Evolutionary conservation across 2,113 vertebrate species (phyloP).

Genomic region (Recurvirostra avosetta): DNA sequence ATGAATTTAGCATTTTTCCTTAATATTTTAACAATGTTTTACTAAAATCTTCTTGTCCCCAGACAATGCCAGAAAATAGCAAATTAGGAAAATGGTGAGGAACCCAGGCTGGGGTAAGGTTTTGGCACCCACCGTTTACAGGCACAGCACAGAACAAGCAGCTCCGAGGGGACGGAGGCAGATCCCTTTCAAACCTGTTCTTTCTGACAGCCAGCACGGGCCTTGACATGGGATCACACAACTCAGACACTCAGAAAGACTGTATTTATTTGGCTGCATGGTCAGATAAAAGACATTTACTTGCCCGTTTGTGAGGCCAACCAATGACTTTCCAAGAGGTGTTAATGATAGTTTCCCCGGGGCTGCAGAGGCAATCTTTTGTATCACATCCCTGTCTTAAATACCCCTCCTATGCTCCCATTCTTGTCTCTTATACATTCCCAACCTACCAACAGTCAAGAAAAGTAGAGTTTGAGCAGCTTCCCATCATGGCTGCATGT

Average conservation of each 20-base stretch:
- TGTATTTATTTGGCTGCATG: neutral
- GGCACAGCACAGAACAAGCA: neutral
- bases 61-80: neutral
- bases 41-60: neutral
- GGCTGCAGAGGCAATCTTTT: neutral
- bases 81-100: neutral
- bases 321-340: neutral
- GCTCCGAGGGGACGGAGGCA: neutral
- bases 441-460: no score
- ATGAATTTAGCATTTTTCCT: neutral
- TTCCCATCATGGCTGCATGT: neutral
- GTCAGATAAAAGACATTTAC: neutral
- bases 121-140: neutral
- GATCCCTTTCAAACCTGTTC: neutral
- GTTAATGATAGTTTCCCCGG: neutral
- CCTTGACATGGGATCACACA: neutral
- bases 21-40: neutral
- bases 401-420: rapidly evolving
- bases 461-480: neutral
- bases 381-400: neutral
- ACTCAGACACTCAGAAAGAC: neutral
- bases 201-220: neutral
- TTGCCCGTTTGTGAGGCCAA: neutral
- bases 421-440: neutral
- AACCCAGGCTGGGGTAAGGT: neutral